Evolutionary conservation across 2,113 vertebrate genomes (phyloP).

Genomic region (Steatornis caripensis): DNA sequence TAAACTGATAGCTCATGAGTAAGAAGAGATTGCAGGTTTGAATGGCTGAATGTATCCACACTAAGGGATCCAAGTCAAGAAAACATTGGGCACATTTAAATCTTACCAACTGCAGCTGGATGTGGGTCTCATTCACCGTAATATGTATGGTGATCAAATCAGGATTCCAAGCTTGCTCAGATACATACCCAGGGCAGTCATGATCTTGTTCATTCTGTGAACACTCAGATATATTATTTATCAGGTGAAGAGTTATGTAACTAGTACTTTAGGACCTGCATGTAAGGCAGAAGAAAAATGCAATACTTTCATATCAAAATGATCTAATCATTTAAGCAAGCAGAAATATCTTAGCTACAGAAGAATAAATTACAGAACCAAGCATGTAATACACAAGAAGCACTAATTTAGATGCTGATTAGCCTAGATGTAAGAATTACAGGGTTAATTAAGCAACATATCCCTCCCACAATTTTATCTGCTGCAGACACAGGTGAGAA

Average conservation of each 20-base stretch:
- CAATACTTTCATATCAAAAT: neutral
- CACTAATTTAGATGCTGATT: constrained; percentile 70
- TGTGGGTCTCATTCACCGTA: neutral
- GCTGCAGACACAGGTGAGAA: constrained; percentile 30
- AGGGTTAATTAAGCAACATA: constrained; percentile 67
- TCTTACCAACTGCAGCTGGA: neutral
- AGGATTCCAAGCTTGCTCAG: neutral
- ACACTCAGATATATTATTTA: neutral
- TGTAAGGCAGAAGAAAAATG: neutral
- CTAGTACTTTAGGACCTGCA: neutral
- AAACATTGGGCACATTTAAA: neutral
- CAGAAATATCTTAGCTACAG: neutral
- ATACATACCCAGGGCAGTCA: neutral
- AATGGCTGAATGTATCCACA: neutral
- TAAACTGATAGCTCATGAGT: neutral
- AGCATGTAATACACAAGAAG: neutral
- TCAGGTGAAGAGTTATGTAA: neutral
- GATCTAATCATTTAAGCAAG: neutral
- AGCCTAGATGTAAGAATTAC: constrained; percentile 58
- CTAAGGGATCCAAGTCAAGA: neutral
- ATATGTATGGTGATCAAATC: neutral
- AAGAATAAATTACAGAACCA: neutral
- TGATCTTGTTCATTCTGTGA: neutral
- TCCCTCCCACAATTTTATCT: constrained; percentile 55
- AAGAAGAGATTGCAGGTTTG: neutral